phyloP scores from a whole-genome alignment of 1,140 invertebrate genomes.

The Heterodera schachtii region DNA sequence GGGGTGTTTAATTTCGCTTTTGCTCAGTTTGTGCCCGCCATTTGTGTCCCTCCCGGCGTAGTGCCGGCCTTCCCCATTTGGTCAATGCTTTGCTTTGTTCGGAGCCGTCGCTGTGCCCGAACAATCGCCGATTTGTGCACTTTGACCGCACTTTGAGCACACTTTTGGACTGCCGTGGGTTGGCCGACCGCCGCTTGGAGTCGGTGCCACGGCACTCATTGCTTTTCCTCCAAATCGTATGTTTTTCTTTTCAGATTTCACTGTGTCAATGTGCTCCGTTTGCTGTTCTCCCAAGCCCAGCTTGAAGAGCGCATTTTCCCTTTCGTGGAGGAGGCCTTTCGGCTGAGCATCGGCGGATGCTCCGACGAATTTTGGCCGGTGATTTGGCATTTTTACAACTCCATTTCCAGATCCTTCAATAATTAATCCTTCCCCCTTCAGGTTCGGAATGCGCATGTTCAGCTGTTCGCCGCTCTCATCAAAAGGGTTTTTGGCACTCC shows the following conservation, averaged over 20 bases:
- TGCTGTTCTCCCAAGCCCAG: slow-evolving; percentile 36
- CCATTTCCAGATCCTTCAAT: too few relatives aligned
- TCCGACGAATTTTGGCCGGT: slow-evolving; percentile 48
- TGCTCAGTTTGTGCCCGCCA: slow-evolving; percentile 46
- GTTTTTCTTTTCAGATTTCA: slow-evolving; percentile 50
- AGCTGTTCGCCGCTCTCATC: slow-evolving; percentile 54
- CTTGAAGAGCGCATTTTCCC: slow-evolving; percentile 38
- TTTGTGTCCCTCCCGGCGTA: slow-evolving; percentile 53
- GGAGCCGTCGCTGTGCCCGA: slow-evolving; percentile 29
- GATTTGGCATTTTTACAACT: not conserved
- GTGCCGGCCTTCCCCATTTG: slow-evolving; percentile 58
- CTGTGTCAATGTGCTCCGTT: slow-evolving; percentile 52
- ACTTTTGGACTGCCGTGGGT: slow-evolving; percentile 38
- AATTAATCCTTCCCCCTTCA: slow-evolving; percentile 12
- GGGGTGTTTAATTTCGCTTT: not conserved
- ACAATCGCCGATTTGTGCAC: slow-evolving; percentile 23
- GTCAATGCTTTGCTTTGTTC: slow-evolving; percentile 49
- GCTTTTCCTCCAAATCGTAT: too few relatives aligned
- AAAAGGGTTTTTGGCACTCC: slow-evolving; percentile 55
- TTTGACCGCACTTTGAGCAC: slow-evolving; percentile 37
- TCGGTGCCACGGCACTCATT: slow-evolving; percentile 12
- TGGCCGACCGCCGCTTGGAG: slow-evolving; percentile 42
- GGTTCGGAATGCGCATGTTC: slow-evolving; percentile 54
- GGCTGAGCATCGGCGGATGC: slow-evolving; percentile 42
- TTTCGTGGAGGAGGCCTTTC: slow-evolving; percentile 45